Conservation (phyloP, 2,113 vertebrate species). For the Cygnus buccinator region DNA sequence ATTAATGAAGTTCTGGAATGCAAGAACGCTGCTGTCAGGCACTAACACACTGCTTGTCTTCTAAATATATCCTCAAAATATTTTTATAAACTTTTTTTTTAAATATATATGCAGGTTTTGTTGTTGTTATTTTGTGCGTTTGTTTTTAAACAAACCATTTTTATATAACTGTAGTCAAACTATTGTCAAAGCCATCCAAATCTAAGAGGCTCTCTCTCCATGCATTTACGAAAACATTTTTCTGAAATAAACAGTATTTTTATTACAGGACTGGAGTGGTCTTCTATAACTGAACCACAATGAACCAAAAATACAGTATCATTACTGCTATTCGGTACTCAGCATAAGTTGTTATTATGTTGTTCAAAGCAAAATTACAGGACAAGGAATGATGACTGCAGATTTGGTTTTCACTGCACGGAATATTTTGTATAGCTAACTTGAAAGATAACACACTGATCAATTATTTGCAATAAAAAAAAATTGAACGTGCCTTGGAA, state of each 20-base stretch:
- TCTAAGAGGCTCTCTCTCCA: background rate
- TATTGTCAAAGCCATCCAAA: background rate
- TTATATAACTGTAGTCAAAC: background rate
- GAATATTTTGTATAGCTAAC: background rate
- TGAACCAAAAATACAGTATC: background rate
- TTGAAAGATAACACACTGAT: background rate
- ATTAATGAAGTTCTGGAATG: background rate
- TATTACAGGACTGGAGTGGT: background rate
- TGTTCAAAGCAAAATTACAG: background rate
- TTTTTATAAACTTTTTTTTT: background rate
- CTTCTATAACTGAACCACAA: background rate
- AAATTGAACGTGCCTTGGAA: background rate
- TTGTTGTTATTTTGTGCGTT: background rate
- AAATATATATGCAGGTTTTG: background rate
- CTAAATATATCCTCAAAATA: background rate
- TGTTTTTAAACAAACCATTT: background rate
- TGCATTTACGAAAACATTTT: background rate
- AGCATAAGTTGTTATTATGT: background rate
- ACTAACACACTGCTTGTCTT: background rate
- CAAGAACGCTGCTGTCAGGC: background rate
- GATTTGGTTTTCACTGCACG: background rate
- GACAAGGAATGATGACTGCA: fast-evolving
- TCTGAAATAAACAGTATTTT: background rate
- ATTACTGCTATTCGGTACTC: background rate
- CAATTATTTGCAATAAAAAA: background rate